Base-by-base conservation (phyloP, 2,797 vertebrate species). In the Artibeus jamaicensis region DNA sequence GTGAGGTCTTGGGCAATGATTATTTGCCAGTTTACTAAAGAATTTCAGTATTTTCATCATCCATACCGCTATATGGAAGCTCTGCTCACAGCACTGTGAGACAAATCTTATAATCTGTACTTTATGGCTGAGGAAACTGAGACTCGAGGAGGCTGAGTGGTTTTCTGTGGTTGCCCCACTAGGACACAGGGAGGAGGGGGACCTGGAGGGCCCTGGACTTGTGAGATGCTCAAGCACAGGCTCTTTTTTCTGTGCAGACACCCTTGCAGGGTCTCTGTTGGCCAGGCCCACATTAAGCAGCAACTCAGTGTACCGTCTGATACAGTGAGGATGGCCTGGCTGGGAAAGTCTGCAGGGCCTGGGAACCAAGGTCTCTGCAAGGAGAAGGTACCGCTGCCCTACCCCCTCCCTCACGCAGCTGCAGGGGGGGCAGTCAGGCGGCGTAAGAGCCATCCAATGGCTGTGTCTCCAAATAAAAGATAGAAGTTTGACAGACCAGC, bases 401-500 rank as follows among this genome's bases (percentile, higher is more conserved):
- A 9, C 16, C 10, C 8, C 8, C 3, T 2, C 7, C 8, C 55
- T 9, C n/a, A 9, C 12, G 44, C 34, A 53, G 70, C 55, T 53
- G 14, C 32, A 21, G 37, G 70, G 65, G 65, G 39, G n/a, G 15
- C 50, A 0, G 26, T 29, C 24, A 57, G 62, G 6, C 42, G 37
- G 15, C 15, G 2, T 0, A 3, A 53, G 21, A 9, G 16, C 7
- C 0, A 0, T 46, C 24, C 21, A 0, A 2, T 18, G 50, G 14
- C 53, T 57, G n/a, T 1, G 14, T 76, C 37, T 44, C 42, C 78
- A 53, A 93, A 39, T 24, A 15, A 67, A 82, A 29, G 10, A 44
- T 8, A 3, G 32, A 46, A 53, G 9, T 32, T 22, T 1, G 34
- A 21, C 5, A 81, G 67, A 6, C n/a, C 53, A 14, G 32, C 44